Evolutionary conservation across 1,140 invertebrate genomes (phyloP).

Genomic region (Drosophila kurseongensis): DNA sequence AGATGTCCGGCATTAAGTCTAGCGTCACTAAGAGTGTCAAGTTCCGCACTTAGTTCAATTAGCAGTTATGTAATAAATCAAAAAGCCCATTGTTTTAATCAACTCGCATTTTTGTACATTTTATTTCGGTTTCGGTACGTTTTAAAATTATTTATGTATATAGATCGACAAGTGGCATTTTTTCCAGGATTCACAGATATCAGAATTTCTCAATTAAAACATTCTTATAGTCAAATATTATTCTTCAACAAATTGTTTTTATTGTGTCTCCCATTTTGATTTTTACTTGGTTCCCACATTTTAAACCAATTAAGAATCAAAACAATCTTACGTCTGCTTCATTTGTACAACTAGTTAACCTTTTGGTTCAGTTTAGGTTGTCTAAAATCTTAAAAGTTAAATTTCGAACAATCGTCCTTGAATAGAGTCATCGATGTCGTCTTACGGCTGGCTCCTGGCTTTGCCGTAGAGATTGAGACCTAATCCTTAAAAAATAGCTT

Average conservation of each 20-base stretch:
- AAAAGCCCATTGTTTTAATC: neutral
- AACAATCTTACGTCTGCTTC: neutral
- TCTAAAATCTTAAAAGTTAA: neutral
- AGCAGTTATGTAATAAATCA: slow-evolving; percentile 30
- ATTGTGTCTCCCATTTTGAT: neutral
- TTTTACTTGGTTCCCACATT: neutral
- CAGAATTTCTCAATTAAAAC: neutral
- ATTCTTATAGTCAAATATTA: neutral
- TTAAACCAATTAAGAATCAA: neutral
- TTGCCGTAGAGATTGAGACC: neutral
- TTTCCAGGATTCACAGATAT: neutral
- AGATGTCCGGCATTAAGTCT: slow-evolving; percentile 95
- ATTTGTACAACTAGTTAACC: slow-evolving; percentile 2
- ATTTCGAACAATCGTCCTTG: neutral
- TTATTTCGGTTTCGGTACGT: slow-evolving; percentile 8
- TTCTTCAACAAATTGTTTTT: neutral
- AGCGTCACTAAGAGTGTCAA: slow-evolving; percentile 94
- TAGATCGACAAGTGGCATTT: slow-evolving; percentile 1
- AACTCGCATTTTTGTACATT: slow-evolving; percentile 16
- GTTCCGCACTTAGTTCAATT: slow-evolving; percentile 87
- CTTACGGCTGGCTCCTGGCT: neutral
- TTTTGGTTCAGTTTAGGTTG: neutral
- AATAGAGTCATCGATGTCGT: neutral
- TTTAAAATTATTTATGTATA: slow-evolving; percentile 2
- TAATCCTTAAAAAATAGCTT: slow-evolving; percentile 52